Evolutionary conservation across 1,140 invertebrate genomes (phyloP).

Genomic region (Centruroides vittatus): DNA sequence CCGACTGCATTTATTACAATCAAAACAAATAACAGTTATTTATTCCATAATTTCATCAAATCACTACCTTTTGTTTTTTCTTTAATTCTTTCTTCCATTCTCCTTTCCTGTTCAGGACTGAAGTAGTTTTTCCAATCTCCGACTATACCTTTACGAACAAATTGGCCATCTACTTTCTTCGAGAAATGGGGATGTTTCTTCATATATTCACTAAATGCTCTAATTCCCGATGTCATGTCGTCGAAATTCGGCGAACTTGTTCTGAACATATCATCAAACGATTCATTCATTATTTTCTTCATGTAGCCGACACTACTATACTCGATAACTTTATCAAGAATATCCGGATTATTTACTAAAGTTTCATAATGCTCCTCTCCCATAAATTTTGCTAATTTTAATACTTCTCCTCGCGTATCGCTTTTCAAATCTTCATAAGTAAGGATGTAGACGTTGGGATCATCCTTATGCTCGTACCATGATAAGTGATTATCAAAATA

Average conservation of each 20-base stretch:
- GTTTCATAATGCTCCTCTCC: constrained; percentile 18
- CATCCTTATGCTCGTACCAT: constrained; percentile 21
- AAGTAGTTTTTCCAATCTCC: constrained; percentile 29
- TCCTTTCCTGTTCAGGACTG: too few species aligned
- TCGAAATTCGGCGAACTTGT: not conserved
- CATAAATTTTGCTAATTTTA: constrained; percentile 32
- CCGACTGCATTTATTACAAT: too few species aligned
- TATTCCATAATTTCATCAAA: too few species aligned
- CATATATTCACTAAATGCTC: constrained; percentile 33
- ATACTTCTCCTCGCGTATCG: constrained; percentile 26
- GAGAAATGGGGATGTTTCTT: constrained; percentile 26
- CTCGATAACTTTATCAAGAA: constrained; percentile 21
- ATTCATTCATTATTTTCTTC: constrained; percentile 26
- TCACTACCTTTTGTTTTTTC: too few species aligned
- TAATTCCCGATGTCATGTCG: constrained; percentile 1
- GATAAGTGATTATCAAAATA: constrained; percentile 27
- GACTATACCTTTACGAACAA: constrained; percentile 25
- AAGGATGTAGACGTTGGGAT: constrained; percentile 27
- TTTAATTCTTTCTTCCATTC: too few species aligned
- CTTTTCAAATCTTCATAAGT: constrained; percentile 19
- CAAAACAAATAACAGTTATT: too few species aligned
- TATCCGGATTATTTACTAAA: constrained; percentile 17
- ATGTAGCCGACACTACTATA: constrained; percentile 36
- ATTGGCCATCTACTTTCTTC: constrained; percentile 20
- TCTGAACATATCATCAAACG: not conserved